A percentile compares a stretch with the other conserved stretches of the same genome.
Evolutionary conservation across 2,888 invertebrate species (phyloP).

Genomic region (Mimas tiliae): DNA sequence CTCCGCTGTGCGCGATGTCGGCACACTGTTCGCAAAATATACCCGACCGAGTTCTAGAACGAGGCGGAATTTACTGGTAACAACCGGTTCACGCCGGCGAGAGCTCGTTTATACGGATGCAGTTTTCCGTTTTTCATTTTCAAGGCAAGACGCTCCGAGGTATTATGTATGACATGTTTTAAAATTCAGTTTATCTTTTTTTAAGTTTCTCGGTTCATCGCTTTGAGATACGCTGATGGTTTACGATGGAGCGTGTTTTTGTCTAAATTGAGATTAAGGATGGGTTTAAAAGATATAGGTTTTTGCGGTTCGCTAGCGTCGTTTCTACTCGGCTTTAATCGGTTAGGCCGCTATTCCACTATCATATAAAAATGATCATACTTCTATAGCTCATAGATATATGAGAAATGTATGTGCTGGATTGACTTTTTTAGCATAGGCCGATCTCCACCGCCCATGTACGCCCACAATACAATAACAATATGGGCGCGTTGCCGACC

Average conservation of each 20-base stretch:
- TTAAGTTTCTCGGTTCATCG: conserved; percentile 23
- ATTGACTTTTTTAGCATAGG: no score
- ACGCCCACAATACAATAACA: no score
- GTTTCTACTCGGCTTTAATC: background rate
- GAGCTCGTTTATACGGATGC: conserved; percentile 24
- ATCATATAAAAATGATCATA: no score
- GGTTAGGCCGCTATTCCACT: no score
- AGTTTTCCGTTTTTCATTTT: conserved; percentile 16
- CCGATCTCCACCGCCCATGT: no score
- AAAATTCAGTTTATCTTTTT: conserved; percentile 24
- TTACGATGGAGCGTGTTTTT: background rate
- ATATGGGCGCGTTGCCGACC: no score
- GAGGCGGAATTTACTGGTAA: conserved; percentile 51
- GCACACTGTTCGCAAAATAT: conserved; percentile 62
- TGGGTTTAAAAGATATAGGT: background rate
- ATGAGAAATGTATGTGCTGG: no score
- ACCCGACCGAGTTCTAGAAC: conserved; percentile 40
- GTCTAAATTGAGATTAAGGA: background rate
- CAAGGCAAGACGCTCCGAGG: conserved; percentile 16
- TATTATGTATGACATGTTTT: conserved; percentile 23
- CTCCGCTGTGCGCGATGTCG: conserved; percentile 48
- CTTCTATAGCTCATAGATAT: no score
- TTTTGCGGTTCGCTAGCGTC: background rate
- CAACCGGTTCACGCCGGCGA: conserved; percentile 43
- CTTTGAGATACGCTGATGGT: conserved; percentile 15